A percentile compares a stretch with the other conserved stretches of the same genome.
These are phyloP conservation scores for Platyscapa corneri DNA, from an alignment of 1,140 invertebrate species.

Conservation along the genomic window DNA sequence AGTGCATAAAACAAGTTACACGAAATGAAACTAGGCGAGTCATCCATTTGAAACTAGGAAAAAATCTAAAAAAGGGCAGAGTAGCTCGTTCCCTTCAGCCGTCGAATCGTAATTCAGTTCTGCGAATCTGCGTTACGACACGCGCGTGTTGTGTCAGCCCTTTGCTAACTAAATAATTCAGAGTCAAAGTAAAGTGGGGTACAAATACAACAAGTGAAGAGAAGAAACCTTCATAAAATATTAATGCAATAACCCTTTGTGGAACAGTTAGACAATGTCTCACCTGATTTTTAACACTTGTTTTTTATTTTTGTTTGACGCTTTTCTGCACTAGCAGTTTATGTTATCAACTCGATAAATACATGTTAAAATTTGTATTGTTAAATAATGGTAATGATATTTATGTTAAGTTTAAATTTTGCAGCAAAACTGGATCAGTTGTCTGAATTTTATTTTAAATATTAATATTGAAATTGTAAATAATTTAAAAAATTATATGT, in stretches of 20 bases:
- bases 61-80: neutral
- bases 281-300: no score
- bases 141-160: neutral
- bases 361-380: no score
- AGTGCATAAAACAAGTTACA: slow-evolving; percentile 10
- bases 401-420: no score
- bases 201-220: neutral
- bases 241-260: neutral
- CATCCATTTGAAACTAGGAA: neutral
- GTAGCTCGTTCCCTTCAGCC: neutral
- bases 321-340: no score
- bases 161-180: slow-evolving; percentile 25
- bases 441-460: no score
- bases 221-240: neutral
- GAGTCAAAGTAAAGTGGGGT: neutral
- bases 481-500: no score
- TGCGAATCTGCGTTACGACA: neutral
- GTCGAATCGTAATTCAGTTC: slow-evolving; percentile 10
- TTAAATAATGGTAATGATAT: no score
- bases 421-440: no score
- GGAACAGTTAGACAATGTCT: no score
- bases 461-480: no score
- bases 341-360: no score
- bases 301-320: no score
- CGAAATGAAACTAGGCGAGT: neutral